Percentiles rank a stretch among this genome's conserved stretches.
Evolutionary conservation across 2,113 vertebrate genomes (phyloP).

Genomic region (Indicator maculatus): DNA sequence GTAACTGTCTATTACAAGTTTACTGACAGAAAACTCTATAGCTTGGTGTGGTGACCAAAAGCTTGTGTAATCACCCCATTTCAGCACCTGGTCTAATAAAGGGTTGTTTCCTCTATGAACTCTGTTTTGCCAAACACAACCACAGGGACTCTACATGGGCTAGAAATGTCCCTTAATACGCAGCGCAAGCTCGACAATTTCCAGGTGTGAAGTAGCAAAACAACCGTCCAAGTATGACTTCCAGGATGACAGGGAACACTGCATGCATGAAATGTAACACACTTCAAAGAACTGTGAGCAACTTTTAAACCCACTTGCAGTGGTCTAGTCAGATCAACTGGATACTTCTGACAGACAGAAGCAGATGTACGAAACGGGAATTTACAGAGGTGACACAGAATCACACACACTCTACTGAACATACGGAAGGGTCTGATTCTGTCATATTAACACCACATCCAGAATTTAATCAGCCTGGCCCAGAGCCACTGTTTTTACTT

Average conservation of each 20-base stretch:
- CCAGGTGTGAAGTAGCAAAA: neutral
- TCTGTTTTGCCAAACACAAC: neutral
- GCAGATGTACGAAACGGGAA: neutral
- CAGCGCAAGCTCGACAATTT: neutral
- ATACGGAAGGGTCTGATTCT: neutral
- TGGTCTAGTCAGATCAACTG: neutral
- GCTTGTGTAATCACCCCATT: neutral
- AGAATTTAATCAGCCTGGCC: neutral
- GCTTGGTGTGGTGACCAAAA: neutral
- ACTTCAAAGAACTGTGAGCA: neutral
- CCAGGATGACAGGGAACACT: neutral
- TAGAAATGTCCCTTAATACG: accelerated
- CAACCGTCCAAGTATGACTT: neutral
- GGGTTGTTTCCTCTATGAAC: neutral
- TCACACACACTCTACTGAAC: neutral
- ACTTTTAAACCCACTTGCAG: neutral
- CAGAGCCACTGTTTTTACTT: neutral
- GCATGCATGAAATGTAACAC: neutral
- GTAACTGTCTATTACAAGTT: neutral
- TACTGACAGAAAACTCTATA: neutral
- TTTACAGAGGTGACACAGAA: neutral
- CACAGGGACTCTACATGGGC: neutral
- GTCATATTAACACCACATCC: neutral
- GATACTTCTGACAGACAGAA: neutral
- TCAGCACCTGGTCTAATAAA: neutral